A percentile compares a stretch with the other conserved stretches of the same genome.
Conservation (phyloP, 2,888 invertebrate genomes). For the Drosophila engyochracea region DNA sequence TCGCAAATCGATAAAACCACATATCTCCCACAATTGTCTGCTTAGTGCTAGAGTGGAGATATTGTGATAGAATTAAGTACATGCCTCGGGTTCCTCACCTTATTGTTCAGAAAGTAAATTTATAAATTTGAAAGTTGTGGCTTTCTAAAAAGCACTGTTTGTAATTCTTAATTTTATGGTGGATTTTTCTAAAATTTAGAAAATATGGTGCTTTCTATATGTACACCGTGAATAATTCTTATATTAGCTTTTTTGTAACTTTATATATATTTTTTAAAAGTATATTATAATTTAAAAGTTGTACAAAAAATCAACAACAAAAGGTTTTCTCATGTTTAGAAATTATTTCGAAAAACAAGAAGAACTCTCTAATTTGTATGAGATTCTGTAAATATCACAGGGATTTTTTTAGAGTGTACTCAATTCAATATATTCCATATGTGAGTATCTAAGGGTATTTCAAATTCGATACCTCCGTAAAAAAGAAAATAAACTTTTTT, state of each 20-base stretch:
- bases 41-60: neutral
- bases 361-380: neutral
- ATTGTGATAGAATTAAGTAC: neutral
- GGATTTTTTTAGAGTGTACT: neutral
- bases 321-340: neutral
- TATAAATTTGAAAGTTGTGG: neutral
- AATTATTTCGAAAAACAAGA: neutral
- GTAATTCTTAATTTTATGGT: neutral
- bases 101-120: neutral
- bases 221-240: neutral
- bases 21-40: neutral
- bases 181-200: neutral
- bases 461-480: neutral
- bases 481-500: slow-evolving; percentile 13
- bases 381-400: neutral
- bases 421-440: neutral
- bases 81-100: neutral
- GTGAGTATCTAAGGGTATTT: slow-evolving; percentile 9
- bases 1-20: neutral
- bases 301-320: neutral
- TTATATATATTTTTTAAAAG: too few species aligned
- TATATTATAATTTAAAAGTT: neutral
- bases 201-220: neutral
- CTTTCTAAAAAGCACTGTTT: neutral
- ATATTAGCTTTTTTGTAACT: neutral